These are phyloP conservation scores for Hyaena hyaena DNA, from an alignment of 2,113 vertebrate genomes.

Conservation along the genomic window DNA sequence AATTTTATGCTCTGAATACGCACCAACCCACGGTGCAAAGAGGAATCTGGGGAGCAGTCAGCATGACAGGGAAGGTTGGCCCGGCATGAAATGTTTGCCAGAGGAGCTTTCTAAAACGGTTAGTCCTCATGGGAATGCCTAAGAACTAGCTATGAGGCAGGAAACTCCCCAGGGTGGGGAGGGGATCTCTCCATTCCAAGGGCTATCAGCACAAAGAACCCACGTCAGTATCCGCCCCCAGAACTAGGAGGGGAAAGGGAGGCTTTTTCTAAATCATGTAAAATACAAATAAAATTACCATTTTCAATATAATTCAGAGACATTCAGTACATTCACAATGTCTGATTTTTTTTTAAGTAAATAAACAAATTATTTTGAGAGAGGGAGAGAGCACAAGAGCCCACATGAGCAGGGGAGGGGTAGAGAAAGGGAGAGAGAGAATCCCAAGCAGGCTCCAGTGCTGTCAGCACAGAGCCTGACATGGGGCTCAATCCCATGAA, in stretches of 20 bases:
- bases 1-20: constrained; percentile 30
- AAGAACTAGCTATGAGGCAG: not conserved
- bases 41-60: not conserved
- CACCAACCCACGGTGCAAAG: not conserved
- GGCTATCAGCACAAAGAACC: not conserved
- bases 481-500: too few relatives aligned
- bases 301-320: not conserved
- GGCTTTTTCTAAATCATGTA: not conserved
- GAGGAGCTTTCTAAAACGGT: not conserved
- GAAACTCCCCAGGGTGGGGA: not conserved
- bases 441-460: too few relatives aligned
- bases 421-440: too few relatives aligned
- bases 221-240: not conserved
- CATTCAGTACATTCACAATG: not conserved
- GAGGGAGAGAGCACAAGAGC: too few relatives aligned
- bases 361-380: too few relatives aligned
- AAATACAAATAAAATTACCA: not conserved
- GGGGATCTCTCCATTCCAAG: not conserved
- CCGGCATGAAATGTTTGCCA: not conserved
- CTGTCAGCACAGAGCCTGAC: too few relatives aligned
- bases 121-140: not conserved
- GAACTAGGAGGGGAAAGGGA: not conserved
- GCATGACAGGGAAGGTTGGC: not conserved
- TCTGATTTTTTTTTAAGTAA: too few relatives aligned
- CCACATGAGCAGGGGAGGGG: too few relatives aligned